These are phyloP conservation scores for Mesocentrotus franciscanus DNA, from an alignment of 53 echinoderm and acorn worm genomes.

Conservation along the genomic window DNA sequence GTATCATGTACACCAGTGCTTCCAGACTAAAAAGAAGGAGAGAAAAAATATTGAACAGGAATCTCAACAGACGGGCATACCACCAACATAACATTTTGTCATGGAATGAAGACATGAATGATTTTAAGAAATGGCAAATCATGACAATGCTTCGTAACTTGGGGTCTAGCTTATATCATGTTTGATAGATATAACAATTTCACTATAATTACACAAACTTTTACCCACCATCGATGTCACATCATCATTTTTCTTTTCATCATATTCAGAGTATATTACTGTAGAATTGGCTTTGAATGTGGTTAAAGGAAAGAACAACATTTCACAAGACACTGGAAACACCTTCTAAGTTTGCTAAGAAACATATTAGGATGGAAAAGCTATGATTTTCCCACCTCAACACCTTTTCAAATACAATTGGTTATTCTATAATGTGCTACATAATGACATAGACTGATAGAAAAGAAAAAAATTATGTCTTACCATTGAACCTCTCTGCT, in stretches of 20 bases:
- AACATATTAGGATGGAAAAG: not conserved
- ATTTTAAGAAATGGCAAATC: too few species aligned
- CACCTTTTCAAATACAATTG: too few species aligned
- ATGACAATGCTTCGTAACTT: too few species aligned
- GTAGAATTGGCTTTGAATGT: too few species aligned
- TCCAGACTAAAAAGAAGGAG: slow-evolving; percentile 71
- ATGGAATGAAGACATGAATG: not conserved
- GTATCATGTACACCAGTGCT: slow-evolving; percentile 99
- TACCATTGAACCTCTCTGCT: slow-evolving; percentile 97
- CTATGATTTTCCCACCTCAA: not conserved
- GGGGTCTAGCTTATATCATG: too few species aligned
- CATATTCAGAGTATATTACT: too few species aligned
- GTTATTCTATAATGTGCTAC: too few species aligned
- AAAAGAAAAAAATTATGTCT: slow-evolving; percentile 2
- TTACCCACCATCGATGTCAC: too few species aligned
- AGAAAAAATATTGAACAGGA: not conserved
- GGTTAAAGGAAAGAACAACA: not conserved
- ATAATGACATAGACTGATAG: not conserved
- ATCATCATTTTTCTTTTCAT: too few species aligned
- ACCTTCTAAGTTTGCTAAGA: not conserved
- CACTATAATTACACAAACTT: too few species aligned
- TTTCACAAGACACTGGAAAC: not conserved
- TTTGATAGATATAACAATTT: too few species aligned
- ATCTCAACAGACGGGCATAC: not conserved
- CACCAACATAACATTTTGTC: not conserved